Base-by-base conservation (phyloP, 2,888 invertebrate genomes). In the Helicoverpa assulta region DNA sequence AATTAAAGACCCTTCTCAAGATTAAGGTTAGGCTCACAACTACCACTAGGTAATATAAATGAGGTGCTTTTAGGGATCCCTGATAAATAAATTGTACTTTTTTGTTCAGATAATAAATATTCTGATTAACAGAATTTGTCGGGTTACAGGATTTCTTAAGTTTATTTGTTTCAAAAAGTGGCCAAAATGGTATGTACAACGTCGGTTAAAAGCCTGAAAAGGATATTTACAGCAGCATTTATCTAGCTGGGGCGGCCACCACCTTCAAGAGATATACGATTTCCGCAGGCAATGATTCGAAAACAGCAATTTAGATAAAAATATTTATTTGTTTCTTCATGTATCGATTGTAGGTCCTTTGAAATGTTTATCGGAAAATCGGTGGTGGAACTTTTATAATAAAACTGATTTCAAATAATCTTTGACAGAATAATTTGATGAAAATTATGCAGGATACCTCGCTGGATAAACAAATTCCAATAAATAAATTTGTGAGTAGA, bases 171-270 rank as follows among this genome's bases (percentile, higher is more conserved):
- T 54, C 61, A 68, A 83, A 78, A 76, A 78, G 69, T 76, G 65
- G 69, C 69, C 72, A 86, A 82, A 87, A 79, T 82, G 72, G 82
- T 70, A 76, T 78, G 83, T 86, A 86, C 88, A 88, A 86, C 70
- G 85, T 81, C 83, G 78, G 84, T 82, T 87, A 70, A 85, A 86
- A 81, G 81, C 81, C 85, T 81, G 82, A 85, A 85, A 86, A 81
- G 85, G 81, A 85, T 84, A 88, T 89, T 88, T 88, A 88, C 82
- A 85, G 86, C 81, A 79, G 72, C 86, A 87, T 89, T 87, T 89
- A 87, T 88, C 86, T 88, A 83, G 73, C 70, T 69, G 78, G 78
- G 81, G 78, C 80, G 82, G 81, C 80, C 65, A 83, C 81, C 83
- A 84, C 84, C 86, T 88, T 75, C 81, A 26, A 78, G 74, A 85